Evolutionary conservation across 1,140 invertebrate species (phyloP), one percentile per base, ranked within the genome.

Genomic region (Onthophagus taurus): DNA sequence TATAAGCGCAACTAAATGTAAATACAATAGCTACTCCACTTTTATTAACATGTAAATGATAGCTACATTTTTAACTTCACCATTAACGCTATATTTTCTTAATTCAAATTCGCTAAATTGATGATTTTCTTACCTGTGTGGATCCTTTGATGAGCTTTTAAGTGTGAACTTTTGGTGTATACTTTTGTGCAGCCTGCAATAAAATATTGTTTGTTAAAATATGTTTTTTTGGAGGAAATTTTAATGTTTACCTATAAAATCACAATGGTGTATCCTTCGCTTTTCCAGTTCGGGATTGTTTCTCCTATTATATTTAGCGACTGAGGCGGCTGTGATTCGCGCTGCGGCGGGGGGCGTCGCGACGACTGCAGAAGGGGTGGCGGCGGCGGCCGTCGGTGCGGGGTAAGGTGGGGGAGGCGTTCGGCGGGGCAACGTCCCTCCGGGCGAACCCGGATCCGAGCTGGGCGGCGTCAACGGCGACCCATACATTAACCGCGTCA

Each of bases 101-200:
- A n/a, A n/a, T n/a, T n/a, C n/a, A n/a, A n/a, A n/a, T n/a, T n/a
- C 14, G 7, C 11, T 26, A 7, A 7, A 26, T 26, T 26, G n/a
- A 26, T 26, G n/a, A 7, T n/a, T 23, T n/a, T 61, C 74, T 81
- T 75, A 97, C 94, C 94, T 72, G 93, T 97, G 64, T 98, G 94
- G 68, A 96, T 94, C 62, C 95, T 76, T 69, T 97, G 89, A 72
- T 98, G 95, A 42, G 94, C 94, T 71, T 97, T 98, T 8, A 98
- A 75, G 70, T 98, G 95, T 51, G 93, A 97, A 70, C 90, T 95
- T 76, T 98, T 98, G 33, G 94, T 98, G 70, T 98, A 98, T 30
- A 97, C 92, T 74, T 98, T 98, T 57, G 83, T 85, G 70, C 95
- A 98, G 59, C 92, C 93, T 90, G 75, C 30, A 77, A 79, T 54